Base-by-base conservation (phyloP, 1,140 invertebrate genomes). In the Pogonus chalceus region DNA sequence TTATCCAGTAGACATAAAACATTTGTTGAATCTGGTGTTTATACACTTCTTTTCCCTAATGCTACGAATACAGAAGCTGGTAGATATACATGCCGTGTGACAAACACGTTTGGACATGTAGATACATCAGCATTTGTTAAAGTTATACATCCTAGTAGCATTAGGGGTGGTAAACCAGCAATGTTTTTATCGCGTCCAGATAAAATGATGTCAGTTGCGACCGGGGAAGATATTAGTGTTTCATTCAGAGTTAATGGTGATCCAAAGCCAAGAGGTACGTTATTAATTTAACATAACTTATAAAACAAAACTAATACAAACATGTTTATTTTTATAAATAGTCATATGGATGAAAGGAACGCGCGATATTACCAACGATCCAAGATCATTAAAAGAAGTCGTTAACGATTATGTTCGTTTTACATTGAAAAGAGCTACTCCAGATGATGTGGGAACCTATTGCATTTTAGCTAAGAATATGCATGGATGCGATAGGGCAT, bases 361-460 rank as follows among this genome's bases (percentile, higher is more conserved):
- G 14, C 78, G 79, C 55, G 88, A 93, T 63, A 86, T 93, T 23
- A 89, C 87, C 7, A 82, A 82, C 59, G 84, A 82, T 60, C 79
- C 82, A 51, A 72, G 88, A 31, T 83, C 85, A 0, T 78, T 85
- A 65, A 89, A 87, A 70, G 88, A 92, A 71, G 82, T 80, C 1
- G 82, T 87, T 31, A 86, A 91, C 60, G 89, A 92, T 68, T 90
- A 88, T 53, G 81, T 87, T 23, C 83, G 88, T 61, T 81, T 98
- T 39, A 89, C 90, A 7, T 77, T 98, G 57, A 90, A 90, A 65
- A 84, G 92, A 62, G 84, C 89, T 0, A 80, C 82, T 52, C 75
- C 83, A 4, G 82, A 90, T 43, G 96, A 99, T 67, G 84, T 89
- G 54, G 96, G 94, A 7, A 92, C 90, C 3, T 98, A 98, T 69